These are phyloP conservation scores for Rhinolophus sinicus DNA, from an alignment of 2,113 vertebrate species.

Conservation along the genomic window DNA sequence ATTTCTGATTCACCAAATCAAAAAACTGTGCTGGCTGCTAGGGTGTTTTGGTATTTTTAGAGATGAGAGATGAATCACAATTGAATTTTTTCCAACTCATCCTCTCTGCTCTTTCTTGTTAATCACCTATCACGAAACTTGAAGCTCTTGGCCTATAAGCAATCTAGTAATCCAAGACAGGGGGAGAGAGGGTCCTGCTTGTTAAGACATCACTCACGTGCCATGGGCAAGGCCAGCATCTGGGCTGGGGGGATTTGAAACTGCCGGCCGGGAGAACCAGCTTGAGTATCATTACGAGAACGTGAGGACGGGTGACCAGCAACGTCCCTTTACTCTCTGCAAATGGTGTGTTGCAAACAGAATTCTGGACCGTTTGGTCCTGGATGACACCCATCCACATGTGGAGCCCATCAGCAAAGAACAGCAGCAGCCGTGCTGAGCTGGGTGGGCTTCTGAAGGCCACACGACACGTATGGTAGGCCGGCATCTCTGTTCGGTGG, in stretches of 20 bases:
- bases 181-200: not conserved
- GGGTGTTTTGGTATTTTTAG: not conserved
- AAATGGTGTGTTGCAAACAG: accelerated
- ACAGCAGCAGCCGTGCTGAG: accelerated
- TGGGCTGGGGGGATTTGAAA: not conserved
- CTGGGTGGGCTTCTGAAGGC: not conserved
- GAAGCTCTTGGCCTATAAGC: not conserved
- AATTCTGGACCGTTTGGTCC: not conserved
- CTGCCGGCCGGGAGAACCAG: not conserved
- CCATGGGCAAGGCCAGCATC: accelerated
- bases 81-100: not conserved
- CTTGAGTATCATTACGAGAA: not conserved
- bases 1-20: not conserved
- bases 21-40: not conserved
- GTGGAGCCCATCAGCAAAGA: not conserved
- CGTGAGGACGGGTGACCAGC: accelerated
- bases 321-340: not conserved
- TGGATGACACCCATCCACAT: not conserved
- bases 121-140: not conserved
- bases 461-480: accelerated
- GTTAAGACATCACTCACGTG: not conserved
- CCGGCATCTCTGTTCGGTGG: accelerated
- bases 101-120: not conserved
- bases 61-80: not conserved
- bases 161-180: not conserved